Base-by-base conservation (phyloP, 2,888 invertebrate genomes). In the Pristionchus japonicus region DNA sequence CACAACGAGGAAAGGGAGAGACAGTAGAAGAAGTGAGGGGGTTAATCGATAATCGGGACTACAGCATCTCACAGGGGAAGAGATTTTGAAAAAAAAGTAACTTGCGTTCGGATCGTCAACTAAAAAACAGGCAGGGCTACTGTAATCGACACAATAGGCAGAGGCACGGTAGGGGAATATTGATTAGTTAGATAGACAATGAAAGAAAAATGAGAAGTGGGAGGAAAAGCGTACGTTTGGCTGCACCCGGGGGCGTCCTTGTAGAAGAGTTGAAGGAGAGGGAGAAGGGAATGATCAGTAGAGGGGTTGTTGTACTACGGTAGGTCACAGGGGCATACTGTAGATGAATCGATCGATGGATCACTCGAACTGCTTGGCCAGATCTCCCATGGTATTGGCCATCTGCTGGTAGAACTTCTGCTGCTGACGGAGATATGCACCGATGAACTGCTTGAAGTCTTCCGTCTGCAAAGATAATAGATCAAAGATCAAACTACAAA, bases 381-480 rank as follows among this genome's bases (percentile, higher is more conserved):
- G 85, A 15, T 91, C 88, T 1, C 89, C 85, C 64, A 94, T 88
- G 77, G 92, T 92, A 49, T 91, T 91, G 43, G 93, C 93, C 52
- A 93, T 90, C 40, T 97, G 97, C 95, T 97, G 97, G 95, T 98
- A 98, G 95, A 98, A 99, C 87, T 96, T 96, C 57, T 98, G 97
- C 95, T 99, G 98, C 93, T 97, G 97, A 90, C 96, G 96, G 89
- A 99, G 96, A 95, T 97, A 98, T 90, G 96, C 96, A 94, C 97
- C 97, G 96, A 98, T 97, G 84, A 97, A 96, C 88, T 96, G 96
- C 94, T 97, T 97, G 92, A 98, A 96, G 95, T 99, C 98, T 67
- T 96, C 96, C 80, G 97, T 97, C 91, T 98, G 96, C 57, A 88
- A 57, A 37, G 49, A 70, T 9, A 15, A 49, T 37, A 85, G 40